Evolutionary conservation across 2,888 invertebrate species (phyloP), one percentile per base, ranked within the genome.

Genomic region (Scelioninae gen. 2): DNA sequence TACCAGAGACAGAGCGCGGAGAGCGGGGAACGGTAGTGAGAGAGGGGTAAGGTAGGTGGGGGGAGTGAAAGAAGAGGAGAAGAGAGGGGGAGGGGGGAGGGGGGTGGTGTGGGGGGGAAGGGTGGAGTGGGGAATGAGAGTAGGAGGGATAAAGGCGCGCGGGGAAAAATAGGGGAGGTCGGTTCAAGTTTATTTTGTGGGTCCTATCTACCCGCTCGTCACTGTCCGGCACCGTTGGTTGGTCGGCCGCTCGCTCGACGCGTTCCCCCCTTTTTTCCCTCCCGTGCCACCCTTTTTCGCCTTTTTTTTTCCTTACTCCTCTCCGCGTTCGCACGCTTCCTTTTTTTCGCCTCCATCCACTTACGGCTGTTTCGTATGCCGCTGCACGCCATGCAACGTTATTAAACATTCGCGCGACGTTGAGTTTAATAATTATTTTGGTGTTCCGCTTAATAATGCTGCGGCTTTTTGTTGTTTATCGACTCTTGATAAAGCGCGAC

Each of bases 161-260:
- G 75, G 68, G 60, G 55, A 52, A 67, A 63, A 57, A 41, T 48
- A 65, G 72, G 65, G 60, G 46, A 35, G 68, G 77, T 75, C 65
- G 80, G 82, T 82, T 84, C 82, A 81, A 82, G 83, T 84, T 83
- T 84, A 84, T 84, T 84, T 84, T 83, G 82, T 81, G 82, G 81
- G 80, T 83, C 81, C 81, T 81, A 82, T 79, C 81, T 79, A 80
- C 68, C 78, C 80, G 78, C 82, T 83, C 82, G 82, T 83, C 83
- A 83, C 81, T 83, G 81, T 83, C 83, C 81, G 79, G 81, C 79
- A 77, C 79, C 79, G 76, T 79, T 77, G 67, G 64, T 72, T 73
- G 60, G 55, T 45, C 65, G 61, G 37, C 52, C 69, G 74, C 71
- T 74, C 76, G 50, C 71, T 67, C 76, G 73, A 67, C 69, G 31